phyloP scores from a whole-genome alignment of 2,888 invertebrate genomes.

The Ligdia adustata region DNA sequence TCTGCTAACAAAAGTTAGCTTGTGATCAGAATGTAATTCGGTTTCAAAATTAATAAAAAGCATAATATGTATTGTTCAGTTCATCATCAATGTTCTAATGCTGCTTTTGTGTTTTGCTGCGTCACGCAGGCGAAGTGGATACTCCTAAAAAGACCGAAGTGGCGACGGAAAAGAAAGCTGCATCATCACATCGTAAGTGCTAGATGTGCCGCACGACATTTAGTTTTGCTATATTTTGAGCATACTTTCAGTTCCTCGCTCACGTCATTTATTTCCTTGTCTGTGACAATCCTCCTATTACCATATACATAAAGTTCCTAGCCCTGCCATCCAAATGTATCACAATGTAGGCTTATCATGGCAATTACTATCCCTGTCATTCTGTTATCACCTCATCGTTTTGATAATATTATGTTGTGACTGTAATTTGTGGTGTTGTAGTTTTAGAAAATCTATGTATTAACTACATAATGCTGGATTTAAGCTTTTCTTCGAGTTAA shows the following conservation, averaged over 20 bases:
- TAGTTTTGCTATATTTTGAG: slow-evolving; percentile 32
- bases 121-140: slow-evolving; percentile 80
- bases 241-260: slow-evolving; percentile 28
- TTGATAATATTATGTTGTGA: slow-evolving; percentile 32
- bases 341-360: slow-evolving; percentile 46
- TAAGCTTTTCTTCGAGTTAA: slow-evolving; percentile 1
- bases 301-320: slow-evolving; percentile 16
- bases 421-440: slow-evolving; percentile 44
- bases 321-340: slow-evolving; percentile 20
- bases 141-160: slow-evolving; percentile 80
- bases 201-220: slow-evolving; percentile 72
- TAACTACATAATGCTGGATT: not conserved
- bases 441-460: slow-evolving; percentile 31
- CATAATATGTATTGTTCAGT: slow-evolving; percentile 48
- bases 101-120: slow-evolving; percentile 81
- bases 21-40: too few species aligned
- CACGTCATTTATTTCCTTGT: slow-evolving; percentile 34
- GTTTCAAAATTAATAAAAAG: too few species aligned
- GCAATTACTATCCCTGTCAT: slow-evolving; percentile 29
- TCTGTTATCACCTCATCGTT: slow-evolving; percentile 36
- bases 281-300: slow-evolving; percentile 46
- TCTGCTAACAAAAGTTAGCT: slow-evolving; percentile 7
- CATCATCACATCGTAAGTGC: slow-evolving; percentile 81
- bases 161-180: slow-evolving; percentile 78
- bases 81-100: slow-evolving; percentile 75